Conservation (phyloP, 2,888 invertebrate genomes). For the Deilephila porcellus region DNA sequence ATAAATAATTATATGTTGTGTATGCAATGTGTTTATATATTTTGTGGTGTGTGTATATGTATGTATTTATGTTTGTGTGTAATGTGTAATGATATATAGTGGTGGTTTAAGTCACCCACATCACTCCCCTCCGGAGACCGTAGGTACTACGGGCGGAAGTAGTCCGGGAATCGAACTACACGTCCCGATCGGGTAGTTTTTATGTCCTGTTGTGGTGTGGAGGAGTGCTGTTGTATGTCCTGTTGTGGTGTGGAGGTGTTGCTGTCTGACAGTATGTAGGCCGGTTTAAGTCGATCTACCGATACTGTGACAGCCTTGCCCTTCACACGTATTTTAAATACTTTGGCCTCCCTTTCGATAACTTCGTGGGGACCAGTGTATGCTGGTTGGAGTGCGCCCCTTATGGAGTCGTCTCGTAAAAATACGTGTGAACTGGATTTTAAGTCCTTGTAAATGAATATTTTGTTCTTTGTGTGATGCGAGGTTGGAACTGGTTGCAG, state of each 20-base stretch:
- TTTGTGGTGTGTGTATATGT: no score
- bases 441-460: slow-evolving; percentile 31
- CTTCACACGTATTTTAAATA: no score
- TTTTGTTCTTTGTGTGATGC: slow-evolving; percentile 29
- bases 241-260: no score
- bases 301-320: background rate
- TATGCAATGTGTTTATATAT: no score
- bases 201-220: background rate
- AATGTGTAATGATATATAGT: no score
- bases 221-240: background rate
- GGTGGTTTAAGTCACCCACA: no score
- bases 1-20: no score
- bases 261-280: background rate
- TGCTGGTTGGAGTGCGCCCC: background rate
- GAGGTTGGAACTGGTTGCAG: slow-evolving; percentile 28
- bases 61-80: no score
- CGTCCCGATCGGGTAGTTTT: slow-evolving; percentile 6
- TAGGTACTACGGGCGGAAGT: background rate
- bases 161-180: slow-evolving; percentile 9
- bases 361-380: slow-evolving; percentile 13
- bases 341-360: background rate
- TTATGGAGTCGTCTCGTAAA: slow-evolving; percentile 26
- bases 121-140: no score
- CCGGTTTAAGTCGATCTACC: slow-evolving; percentile 5
- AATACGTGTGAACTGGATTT: slow-evolving; percentile 30